phyloP scores from a whole-genome alignment of 2,797 vertebrate genomes.

The Hyperoplus lanceolatus region DNA sequence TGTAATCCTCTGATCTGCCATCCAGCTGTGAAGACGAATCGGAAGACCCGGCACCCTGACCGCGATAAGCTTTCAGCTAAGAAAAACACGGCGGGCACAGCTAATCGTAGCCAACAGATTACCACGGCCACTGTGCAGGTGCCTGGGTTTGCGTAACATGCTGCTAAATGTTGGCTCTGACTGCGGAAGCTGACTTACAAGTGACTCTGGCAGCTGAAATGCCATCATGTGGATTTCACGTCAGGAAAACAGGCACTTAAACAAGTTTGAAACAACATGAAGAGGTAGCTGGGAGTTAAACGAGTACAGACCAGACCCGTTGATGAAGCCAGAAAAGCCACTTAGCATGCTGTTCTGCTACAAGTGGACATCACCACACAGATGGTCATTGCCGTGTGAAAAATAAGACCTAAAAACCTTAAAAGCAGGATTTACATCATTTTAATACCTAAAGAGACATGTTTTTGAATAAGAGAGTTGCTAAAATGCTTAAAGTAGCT shows the following conservation, averaged over 20 bases:
- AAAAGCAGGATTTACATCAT: constrained; percentile 4
- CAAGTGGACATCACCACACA: background rate
- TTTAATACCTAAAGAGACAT: constrained; percentile 26
- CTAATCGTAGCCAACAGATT: constrained; percentile 33
- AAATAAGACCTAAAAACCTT: background rate
- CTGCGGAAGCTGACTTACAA: background rate
- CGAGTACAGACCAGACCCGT: background rate
- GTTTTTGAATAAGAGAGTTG: constrained; percentile 32
- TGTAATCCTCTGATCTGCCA: constrained; percentile 20
- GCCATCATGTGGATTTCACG: constrained; percentile 1
- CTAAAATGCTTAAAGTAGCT: constrained; percentile 27
- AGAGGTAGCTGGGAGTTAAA: background rate
- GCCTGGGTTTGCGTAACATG: constrained; percentile 17
- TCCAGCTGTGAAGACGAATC: constrained; percentile 36
- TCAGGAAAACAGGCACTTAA: background rate
- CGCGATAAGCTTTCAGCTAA: constrained; percentile 6
- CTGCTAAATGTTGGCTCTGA: constrained; percentile 11
- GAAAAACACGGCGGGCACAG: constrained; percentile 7
- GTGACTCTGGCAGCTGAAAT: constrained; percentile 9
- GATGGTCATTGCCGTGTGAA: background rate
- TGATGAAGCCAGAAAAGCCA: too few relatives aligned
- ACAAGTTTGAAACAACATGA: background rate
- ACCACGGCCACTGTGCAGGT: constrained; percentile 24
- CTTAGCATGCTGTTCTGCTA: background rate
- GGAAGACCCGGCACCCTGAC: constrained; percentile 28